phyloP scores from a whole-genome alignment of 1,140 invertebrate genomes.

The Calephelis nemesis region DNA sequence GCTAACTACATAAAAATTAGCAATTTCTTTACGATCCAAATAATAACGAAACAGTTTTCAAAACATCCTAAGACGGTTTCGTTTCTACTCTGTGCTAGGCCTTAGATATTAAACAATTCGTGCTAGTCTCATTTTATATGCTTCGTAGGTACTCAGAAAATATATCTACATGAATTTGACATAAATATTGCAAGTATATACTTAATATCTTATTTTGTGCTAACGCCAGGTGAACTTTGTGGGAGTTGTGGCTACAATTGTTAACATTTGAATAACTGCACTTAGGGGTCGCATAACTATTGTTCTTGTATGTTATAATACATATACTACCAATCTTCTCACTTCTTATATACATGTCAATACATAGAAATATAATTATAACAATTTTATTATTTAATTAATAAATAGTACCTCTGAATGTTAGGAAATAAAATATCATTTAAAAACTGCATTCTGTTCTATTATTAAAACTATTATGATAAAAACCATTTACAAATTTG shows the following conservation, averaged over 20 bases:
- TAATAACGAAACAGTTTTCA: neutral
- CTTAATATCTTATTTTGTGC: conserved; percentile 62
- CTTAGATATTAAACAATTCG: conserved; percentile 57
- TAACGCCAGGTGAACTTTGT: conserved; percentile 65
- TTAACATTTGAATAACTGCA: conserved; percentile 81
- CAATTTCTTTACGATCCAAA: neutral
- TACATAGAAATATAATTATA: conserved; percentile 78
- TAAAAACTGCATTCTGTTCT: conserved; percentile 72
- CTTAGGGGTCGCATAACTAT: conserved; percentile 71
- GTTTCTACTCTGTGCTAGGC: conserved; percentile 17
- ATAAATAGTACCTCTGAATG: conserved; percentile 80
- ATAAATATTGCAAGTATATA: conserved; percentile 49
- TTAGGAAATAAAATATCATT: conserved; percentile 79
- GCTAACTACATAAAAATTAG: neutral
- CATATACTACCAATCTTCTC: conserved; percentile 57
- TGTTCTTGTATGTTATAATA: conserved; percentile 59
- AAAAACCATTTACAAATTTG: conserved; percentile 77
- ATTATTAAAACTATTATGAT: conserved; percentile 79
- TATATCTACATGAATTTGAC: conserved; percentile 59
- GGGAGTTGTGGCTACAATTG: conserved; percentile 63
- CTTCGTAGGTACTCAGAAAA: conserved; percentile 58
- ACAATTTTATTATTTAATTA: conserved; percentile 71
- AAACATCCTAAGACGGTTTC: neutral
- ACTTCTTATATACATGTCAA: conserved; percentile 66
- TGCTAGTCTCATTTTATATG: conserved; percentile 66